phyloP scores from a whole-genome alignment of 2,113 vertebrate species.

The Cromileptes altivelis region DNA sequence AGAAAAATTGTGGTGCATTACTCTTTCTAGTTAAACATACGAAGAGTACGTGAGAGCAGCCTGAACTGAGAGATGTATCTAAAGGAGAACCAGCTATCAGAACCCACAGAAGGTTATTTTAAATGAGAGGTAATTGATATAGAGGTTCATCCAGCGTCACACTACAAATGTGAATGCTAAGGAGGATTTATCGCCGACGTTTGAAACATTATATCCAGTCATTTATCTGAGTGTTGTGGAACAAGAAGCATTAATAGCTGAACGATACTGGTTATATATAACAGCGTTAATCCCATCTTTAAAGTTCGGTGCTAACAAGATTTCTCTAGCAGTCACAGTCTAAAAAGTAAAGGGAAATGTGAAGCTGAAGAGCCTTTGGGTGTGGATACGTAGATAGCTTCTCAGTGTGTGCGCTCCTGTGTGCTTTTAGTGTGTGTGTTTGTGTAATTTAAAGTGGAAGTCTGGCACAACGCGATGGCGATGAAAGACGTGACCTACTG shows the following conservation, averaged over 20 bases:
- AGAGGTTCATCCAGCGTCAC: background rate
- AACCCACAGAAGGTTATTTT: background rate
- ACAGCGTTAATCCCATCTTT: conserved; percentile 9
- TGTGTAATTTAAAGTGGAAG: conserved; percentile 65
- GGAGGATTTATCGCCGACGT: conserved; percentile 1
- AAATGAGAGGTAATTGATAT: background rate
- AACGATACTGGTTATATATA: conserved; percentile 1
- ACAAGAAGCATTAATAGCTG: background rate
- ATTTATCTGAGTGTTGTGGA: background rate
- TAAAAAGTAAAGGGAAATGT: conserved; percentile 16
- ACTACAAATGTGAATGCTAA: background rate
- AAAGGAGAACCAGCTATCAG: background rate
- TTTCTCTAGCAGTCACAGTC: background rate
- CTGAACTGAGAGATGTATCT: background rate
- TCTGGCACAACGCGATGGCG: conserved; percentile 52
- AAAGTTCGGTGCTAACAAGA: background rate
- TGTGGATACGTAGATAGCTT: conserved; percentile 32
- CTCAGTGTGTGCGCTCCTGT: background rate
- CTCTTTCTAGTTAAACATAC: too few relatives aligned
- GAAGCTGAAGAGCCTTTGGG: conserved; percentile 17
- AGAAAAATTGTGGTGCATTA: too few relatives aligned
- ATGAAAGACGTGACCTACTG: conserved; percentile 61
- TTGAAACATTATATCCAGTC: conserved; percentile 10
- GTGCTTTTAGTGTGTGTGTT: conserved; percentile 7
- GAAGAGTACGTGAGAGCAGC: too few relatives aligned